Conservation (phyloP, 2,888 invertebrate species). For the Loripinus fragilis region DNA sequence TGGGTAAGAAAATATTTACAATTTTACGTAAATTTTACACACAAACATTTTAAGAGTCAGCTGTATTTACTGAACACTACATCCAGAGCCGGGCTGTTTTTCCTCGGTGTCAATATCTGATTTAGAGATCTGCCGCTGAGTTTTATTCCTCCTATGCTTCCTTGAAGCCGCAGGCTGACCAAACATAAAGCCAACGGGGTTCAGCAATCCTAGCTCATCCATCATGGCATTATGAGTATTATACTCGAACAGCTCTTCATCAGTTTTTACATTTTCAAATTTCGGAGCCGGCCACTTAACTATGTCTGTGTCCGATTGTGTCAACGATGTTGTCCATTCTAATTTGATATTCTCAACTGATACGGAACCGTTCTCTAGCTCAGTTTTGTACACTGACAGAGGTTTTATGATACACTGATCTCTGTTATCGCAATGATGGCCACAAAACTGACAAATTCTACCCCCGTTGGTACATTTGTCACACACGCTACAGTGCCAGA, state of each 20-base stretch:
- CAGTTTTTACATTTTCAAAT: not conserved
- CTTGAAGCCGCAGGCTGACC: conserved; percentile 44
- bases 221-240: conserved; percentile 55
- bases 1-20: too few species aligned
- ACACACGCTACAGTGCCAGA: conserved; percentile 54
- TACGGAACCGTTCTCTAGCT: conserved; percentile 35
- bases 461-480: conserved; percentile 47
- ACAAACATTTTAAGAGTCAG: too few species aligned
- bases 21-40: too few species aligned
- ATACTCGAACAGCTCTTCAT: conserved; percentile 31
- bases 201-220: conserved; percentile 56
- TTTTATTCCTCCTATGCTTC: conserved; percentile 51
- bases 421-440: conserved; percentile 48
- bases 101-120: not conserved
- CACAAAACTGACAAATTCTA: conserved; percentile 52
- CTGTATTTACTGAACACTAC: conserved; percentile 9
- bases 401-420: conserved; percentile 49
- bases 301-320: conserved; percentile 37
- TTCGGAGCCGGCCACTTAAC: conserved; percentile 29
- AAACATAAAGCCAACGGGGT: conserved; percentile 57
- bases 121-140: not conserved
- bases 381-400: conserved; percentile 53
- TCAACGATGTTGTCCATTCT: conserved; percentile 39
- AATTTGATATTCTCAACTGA: conserved; percentile 35
- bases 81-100: not conserved